Conservation (phyloP, 2,113 vertebrate genomes). For the Phodopus roborovskii region DNA sequence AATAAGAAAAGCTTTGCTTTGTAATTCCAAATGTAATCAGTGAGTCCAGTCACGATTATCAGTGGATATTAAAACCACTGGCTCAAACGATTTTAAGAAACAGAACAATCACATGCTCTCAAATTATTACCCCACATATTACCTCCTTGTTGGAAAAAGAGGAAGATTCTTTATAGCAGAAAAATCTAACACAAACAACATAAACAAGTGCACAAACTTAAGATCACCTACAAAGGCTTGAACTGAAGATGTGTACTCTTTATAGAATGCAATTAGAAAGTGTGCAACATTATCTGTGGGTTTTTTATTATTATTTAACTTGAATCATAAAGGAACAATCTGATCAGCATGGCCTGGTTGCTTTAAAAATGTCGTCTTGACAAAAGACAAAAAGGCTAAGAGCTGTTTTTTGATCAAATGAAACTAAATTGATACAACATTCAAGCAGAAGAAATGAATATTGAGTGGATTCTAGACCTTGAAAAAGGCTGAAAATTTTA, state of each 20-base stretch:
- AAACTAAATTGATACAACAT: not conserved
- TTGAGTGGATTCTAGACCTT: not conserved
- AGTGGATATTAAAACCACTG: not conserved
- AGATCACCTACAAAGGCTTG: not conserved
- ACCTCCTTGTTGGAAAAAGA: not conserved
- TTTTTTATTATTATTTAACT: not conserved
- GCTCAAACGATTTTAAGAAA: not conserved
- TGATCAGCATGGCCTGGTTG: not conserved
- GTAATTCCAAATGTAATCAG: not conserved
- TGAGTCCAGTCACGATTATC: not conserved
- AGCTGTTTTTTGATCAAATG: conserved; percentile 25
- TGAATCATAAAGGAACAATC: not conserved
- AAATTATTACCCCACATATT: conserved; percentile 1
- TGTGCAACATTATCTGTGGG: not conserved
- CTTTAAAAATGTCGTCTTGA: conserved; percentile 13
- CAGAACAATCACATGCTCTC: not conserved
- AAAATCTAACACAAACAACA: not conserved
- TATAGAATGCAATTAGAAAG: not conserved
- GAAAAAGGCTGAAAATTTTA: not conserved
- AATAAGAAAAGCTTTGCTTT: conserved; percentile 40
- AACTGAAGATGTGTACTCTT: not conserved
- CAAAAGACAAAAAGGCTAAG: not conserved
- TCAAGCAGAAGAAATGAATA: not conserved
- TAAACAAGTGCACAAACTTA: conserved; percentile 5
- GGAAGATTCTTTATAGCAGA: not conserved